Conservation (phyloP, 2,888 invertebrate species). For the Drosophila cognata region DNA sequence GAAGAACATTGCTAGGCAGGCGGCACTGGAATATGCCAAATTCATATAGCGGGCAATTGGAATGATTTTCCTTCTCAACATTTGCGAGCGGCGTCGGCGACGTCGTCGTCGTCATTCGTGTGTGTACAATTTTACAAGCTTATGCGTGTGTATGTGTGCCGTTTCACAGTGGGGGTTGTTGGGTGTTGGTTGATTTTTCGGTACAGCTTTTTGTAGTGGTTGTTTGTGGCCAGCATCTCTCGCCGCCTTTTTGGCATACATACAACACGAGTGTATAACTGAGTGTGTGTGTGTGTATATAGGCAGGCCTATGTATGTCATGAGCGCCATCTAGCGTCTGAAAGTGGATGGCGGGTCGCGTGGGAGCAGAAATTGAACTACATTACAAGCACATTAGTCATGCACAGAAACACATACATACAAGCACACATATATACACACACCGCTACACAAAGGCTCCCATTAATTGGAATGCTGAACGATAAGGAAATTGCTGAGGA, state of each 20-base stretch:
- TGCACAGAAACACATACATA: slow-evolving; percentile 32
- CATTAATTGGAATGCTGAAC: slow-evolving; percentile 53
- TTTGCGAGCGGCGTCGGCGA: slow-evolving; percentile 33
- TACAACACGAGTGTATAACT: slow-evolving; percentile 25
- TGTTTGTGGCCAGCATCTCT: slow-evolving; percentile 58
- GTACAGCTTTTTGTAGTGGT: slow-evolving; percentile 72
- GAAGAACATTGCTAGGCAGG: slow-evolving; percentile 37
- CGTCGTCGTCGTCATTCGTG: slow-evolving; percentile 25
- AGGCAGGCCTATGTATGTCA: slow-evolving; percentile 71
- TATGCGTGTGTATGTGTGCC: slow-evolving; percentile 20
- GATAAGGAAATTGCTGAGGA: slow-evolving; percentile 39
- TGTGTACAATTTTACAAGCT: slow-evolving; percentile 56
- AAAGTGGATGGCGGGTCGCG: slow-evolving; percentile 43
- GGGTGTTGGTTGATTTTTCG: slow-evolving; percentile 73
- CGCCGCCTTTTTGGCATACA: slow-evolving; percentile 52
- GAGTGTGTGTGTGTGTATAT: slow-evolving; percentile 22
- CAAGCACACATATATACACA: neutral
- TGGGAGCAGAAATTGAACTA: slow-evolving; percentile 69
- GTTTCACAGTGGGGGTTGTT: slow-evolving; percentile 67
- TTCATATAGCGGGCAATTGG: slow-evolving; percentile 76
- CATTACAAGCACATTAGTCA: slow-evolving; percentile 68
- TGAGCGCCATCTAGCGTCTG: slow-evolving; percentile 72
- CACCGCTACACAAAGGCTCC: neutral
- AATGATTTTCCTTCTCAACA: slow-evolving; percentile 44
- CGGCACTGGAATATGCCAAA: slow-evolving; percentile 72